Evolutionary conservation across 2,113 vertebrate species (phyloP), one percentile per base, ranked within the genome.

Genomic region (Osmerus eperlanus): DNA sequence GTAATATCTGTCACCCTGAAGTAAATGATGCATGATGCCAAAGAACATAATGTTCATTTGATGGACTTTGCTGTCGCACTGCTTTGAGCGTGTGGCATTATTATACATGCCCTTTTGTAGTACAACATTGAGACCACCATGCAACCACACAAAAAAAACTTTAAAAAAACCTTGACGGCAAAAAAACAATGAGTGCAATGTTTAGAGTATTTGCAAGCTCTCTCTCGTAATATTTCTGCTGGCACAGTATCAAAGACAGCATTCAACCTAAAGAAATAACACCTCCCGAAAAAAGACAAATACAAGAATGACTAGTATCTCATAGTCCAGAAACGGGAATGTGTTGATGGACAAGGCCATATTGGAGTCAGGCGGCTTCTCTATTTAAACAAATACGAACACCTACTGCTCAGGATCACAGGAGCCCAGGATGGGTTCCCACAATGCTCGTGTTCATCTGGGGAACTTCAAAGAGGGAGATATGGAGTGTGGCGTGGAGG

Each of bases 381-480:
- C 66, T 59, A 67, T 19, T 85, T 76, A 71, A 83, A 75, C 80
- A 65, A 74, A 77, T 71, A 73, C 80, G 80, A 77, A 84, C 81
- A 83, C 79, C 85, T 85, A 77, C 77, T 79, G 47, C 63, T 58
- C 54, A 70, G 73, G 75, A 81, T 79, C 65, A 70, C 65, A 47
- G 67, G 68, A 81, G 74, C 32, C 56, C 56, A 41, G 72, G 78
- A 55, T 16, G 67, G 71, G 70, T 63, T 74, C 32, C 67, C 73
- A 58, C 75, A 60, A 77, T 67, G 66, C 25, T 74, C 55, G 79
- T 84, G 74, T 67, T 79, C 54, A 79, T 82, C 72, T 78, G 54
- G 18, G 18, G 52, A 62, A 86, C 88, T 88, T 90, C 86, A 91
- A 92, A 89, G 80, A 32, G 32, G 71, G 71, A 67, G 78, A 83